phyloP scores from a whole-genome alignment of 2,888 invertebrate species.

The Notodonta ziczac region DNA sequence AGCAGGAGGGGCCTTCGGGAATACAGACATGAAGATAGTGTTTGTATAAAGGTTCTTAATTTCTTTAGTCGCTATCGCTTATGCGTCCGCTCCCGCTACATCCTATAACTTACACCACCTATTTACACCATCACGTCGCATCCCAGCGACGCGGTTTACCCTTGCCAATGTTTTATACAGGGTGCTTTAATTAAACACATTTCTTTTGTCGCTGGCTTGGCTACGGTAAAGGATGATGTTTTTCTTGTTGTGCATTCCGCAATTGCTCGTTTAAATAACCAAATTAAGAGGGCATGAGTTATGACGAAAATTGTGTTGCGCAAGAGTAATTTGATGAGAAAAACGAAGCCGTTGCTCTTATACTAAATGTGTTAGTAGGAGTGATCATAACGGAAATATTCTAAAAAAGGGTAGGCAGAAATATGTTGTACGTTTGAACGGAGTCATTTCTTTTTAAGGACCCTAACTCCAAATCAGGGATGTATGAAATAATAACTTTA shows the following conservation, averaged over 20 bases:
- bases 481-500: too few species aligned
- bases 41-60: too few species aligned
- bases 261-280: slow-evolving; percentile 23
- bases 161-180: slow-evolving; percentile 25
- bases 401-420: neutral
- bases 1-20: too few species aligned
- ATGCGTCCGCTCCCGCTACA: slow-evolving; percentile 9
- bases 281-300: slow-evolving; percentile 27
- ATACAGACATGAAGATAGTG: too few species aligned
- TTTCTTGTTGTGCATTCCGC: slow-evolving; percentile 47
- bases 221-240: slow-evolving; percentile 35
- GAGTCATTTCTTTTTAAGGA: neutral
- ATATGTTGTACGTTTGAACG: neutral
- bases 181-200: slow-evolving; percentile 72
- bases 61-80: slow-evolving; percentile 2
- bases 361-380: neutral
- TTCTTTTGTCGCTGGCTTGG: slow-evolving; percentile 52
- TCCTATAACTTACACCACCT: neutral
- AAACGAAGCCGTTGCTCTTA: neutral
- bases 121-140: slow-evolving; percentile 4
- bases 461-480: too few species aligned
- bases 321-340: neutral
- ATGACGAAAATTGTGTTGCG: neutral
- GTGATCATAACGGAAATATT: neutral
- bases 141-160: slow-evolving; percentile 20